Conservation (phyloP, 2,888 invertebrate species). For the Drosophila austrosaltans region DNA sequence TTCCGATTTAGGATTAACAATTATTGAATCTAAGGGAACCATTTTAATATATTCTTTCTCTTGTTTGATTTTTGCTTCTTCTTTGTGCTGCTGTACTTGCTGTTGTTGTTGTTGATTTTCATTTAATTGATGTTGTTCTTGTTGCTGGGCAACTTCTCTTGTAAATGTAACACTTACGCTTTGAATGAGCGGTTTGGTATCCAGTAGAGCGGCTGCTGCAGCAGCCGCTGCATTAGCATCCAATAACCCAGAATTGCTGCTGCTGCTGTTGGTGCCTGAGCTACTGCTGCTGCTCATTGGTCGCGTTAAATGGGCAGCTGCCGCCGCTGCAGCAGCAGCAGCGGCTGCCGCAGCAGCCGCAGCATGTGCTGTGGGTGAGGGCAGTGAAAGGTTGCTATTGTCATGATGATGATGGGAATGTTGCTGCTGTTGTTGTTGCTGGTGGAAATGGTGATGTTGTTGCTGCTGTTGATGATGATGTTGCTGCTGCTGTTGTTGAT, state of each 20-base stretch:
- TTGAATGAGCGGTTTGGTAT: conserved; percentile 87
- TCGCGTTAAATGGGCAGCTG: conserved; percentile 61
- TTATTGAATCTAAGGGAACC: conserved; percentile 10
- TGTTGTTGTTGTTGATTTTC: conserved; percentile 8
- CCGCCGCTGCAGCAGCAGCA: conserved; percentile 61
- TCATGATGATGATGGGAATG: conserved; percentile 67
- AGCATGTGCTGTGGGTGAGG: conserved; percentile 86
- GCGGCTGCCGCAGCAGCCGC: conserved; percentile 69
- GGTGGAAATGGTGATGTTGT: conserved; percentile 60
- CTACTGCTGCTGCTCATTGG: conserved; percentile 79
- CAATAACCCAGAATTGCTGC: conserved; percentile 81
- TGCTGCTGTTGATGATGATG: conserved; percentile 58
- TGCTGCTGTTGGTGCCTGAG: conserved; percentile 86
- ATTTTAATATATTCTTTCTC: background rate
- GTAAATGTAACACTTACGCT: conserved; percentile 88
- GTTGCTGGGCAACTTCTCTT: background rate
- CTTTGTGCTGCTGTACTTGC: background rate
- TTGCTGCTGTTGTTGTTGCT: conserved; percentile 60
- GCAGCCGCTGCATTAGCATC: conserved; percentile 84
- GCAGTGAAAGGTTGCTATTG: conserved; percentile 91
- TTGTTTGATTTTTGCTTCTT: background rate
- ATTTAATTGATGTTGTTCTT: conserved; percentile 23
- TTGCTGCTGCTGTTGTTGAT: conserved; percentile 84
- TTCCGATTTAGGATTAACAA: conserved; percentile 5
- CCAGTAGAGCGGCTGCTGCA: conserved; percentile 86